Evolutionary conservation across 1,140 invertebrate species (phyloP).

Genomic region (Antheraea mylitta): DNA sequence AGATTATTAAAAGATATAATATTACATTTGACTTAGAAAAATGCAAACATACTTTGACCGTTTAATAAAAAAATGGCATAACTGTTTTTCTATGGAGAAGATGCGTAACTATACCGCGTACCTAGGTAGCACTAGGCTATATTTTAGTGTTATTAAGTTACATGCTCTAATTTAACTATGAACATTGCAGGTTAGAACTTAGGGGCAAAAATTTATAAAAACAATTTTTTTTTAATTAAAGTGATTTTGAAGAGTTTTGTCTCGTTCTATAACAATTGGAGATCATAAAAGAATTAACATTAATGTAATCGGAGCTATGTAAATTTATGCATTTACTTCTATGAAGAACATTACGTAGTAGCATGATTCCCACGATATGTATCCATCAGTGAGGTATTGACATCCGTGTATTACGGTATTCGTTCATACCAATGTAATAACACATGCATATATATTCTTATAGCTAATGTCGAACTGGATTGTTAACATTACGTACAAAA

Average conservation of each 20-base stretch:
- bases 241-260: neutral
- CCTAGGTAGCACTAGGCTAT: no score
- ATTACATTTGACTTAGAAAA: no score
- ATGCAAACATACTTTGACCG: no score
- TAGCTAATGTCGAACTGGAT: neutral
- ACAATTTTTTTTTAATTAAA: neutral
- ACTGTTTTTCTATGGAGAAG: no score
- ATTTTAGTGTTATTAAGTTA: no score
- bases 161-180: no score
- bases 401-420: neutral
- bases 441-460: neutral
- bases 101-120: no score
- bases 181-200: no score
- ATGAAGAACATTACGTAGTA: constrained; percentile 4
- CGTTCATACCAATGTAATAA: neutral
- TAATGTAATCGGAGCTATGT: constrained; percentile 7
- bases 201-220: no score
- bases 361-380: constrained; percentile 13
- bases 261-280: neutral
- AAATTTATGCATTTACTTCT: constrained; percentile 10
- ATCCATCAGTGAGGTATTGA: neutral
- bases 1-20: no score
- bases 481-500: neutral
- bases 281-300: neutral
- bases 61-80: no score